Evolutionary conservation across 2,797 vertebrate genomes (phyloP), one percentile per base, ranked within the genome.

Genomic region (Propithecus deckenii): DNA sequence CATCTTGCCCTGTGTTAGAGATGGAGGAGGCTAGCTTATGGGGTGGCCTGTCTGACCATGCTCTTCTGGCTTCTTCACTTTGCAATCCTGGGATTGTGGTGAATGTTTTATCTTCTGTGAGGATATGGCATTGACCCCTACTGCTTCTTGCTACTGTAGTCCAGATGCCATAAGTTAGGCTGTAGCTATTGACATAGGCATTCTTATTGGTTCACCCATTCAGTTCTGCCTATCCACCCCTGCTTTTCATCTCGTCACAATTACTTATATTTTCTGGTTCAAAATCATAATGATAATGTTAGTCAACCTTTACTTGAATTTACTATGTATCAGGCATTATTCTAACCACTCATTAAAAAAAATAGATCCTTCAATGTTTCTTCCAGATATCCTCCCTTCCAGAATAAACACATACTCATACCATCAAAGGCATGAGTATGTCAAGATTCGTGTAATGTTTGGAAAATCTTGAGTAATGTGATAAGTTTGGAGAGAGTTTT

Each of bases 11-110:
- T 23, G 11, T 2, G 18, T 61, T 46, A n/a, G 22, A 50, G 23
- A 7, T 30, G 25, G 12, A 4, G 1, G 41, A 28, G 13, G 35
- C 25, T 22, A 8, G 2, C 25, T 17, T 7, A 22, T 14, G 4
- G 41, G 32, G 11, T n/a, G 25, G 17, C 13, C 46, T 55, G 7
- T 6, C 4, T 46, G 5, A 46, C 13, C 3, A 8, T 9, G 10
- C 7, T 52, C n/a, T 65, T 65, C 10, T 35, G 22, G 15, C 30
- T 22, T 87, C 7, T 32, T 72, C 10, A 20, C 30, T 81, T 69
- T 88, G 59, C 30, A 48, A 23, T 76, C 43, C n/a, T 80, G 14
- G 25, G 18, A 18, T 79, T 25, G 7, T 46, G 25, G 14, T 38
- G 13, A 7, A 30, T 74, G 9, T 59, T 25, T 83, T 65, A 3